phyloP scores from a whole-genome alignment of 2,888 invertebrate species.

The Drosophila siamana region DNA sequence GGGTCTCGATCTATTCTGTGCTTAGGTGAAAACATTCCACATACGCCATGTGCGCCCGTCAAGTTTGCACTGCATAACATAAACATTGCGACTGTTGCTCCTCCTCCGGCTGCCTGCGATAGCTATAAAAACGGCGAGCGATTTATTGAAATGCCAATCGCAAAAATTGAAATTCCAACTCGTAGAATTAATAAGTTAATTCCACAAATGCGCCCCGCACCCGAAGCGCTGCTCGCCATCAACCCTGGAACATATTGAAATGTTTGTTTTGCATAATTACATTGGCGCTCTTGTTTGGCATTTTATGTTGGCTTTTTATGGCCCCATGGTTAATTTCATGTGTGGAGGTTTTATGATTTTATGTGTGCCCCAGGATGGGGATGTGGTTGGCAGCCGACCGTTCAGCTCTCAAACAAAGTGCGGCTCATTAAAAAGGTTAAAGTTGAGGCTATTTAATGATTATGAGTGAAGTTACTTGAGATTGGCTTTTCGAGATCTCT shows the following conservation, averaged over 20 bases:
- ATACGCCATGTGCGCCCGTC: slow-evolving; percentile 67
- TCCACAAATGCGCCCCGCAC: slow-evolving; percentile 41
- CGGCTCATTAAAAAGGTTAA: slow-evolving; percentile 75
- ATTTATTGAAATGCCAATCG: slow-evolving; percentile 55
- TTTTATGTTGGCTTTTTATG: slow-evolving; percentile 70
- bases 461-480: slow-evolving; percentile 35
- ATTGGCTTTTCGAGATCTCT: slow-evolving; percentile 33
- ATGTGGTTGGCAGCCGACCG: background rate
- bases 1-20: background rate
- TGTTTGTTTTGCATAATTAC: slow-evolving; percentile 74
- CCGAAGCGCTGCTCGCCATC: background rate
- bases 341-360: slow-evolving; percentile 57
- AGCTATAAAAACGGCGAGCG: slow-evolving; percentile 56
- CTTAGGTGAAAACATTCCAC: slow-evolving; percentile 50
- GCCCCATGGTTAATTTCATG: slow-evolving; percentile 66
- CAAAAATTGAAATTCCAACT: slow-evolving; percentile 62
- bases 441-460: slow-evolving; percentile 69
- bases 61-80: slow-evolving; percentile 65
- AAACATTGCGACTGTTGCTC: slow-evolving; percentile 55
- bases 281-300: slow-evolving; percentile 60
- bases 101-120: background rate
- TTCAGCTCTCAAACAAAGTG: slow-evolving; percentile 43
- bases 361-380: slow-evolving; percentile 32
- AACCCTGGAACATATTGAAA: slow-evolving; percentile 43
- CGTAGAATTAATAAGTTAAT: slow-evolving; percentile 76